A percentile compares a stretch with the other conserved stretches of the same genome.
Evolutionary conservation across 1,140 invertebrate species (phyloP).

Genomic region (Tetramorium simillimum): DNA sequence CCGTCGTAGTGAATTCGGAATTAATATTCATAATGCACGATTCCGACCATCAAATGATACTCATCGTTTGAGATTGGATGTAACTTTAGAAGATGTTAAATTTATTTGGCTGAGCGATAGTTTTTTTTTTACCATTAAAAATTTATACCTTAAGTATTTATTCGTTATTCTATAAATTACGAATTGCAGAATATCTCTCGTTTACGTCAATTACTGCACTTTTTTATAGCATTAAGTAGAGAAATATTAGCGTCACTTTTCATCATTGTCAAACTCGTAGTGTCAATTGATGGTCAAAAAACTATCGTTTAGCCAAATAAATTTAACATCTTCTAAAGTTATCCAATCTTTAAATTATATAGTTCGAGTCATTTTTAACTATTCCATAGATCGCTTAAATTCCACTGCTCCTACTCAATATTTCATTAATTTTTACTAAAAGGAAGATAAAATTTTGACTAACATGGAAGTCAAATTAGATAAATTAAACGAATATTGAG

Average conservation of each 20-base stretch:
- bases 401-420: too few relatives aligned
- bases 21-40: slow-evolving; percentile 10
- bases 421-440: too few relatives aligned
- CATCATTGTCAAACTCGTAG: too few relatives aligned
- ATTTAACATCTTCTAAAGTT: too few relatives aligned
- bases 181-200: neutral
- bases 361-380: too few relatives aligned
- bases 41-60: neutral
- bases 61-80: neutral
- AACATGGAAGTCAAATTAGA: too few relatives aligned
- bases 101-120: neutral
- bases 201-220: neutral
- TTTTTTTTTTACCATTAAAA: neutral
- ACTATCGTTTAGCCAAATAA: too few relatives aligned
- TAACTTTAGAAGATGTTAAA: neutral
- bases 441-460: too few relatives aligned
- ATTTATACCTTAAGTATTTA: neutral
- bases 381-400: too few relatives aligned
- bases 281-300: too few relatives aligned
- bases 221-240: neutral
- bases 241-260: neutral
- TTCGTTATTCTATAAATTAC: neutral
- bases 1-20: neutral
- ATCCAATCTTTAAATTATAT: too few relatives aligned
- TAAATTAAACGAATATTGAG: too few relatives aligned